A percentile compares a stretch with the other conserved stretches of the same genome.
Evolutionary conservation across 2,888 invertebrate genomes (phyloP).

Genomic region (Notodonta ziczac): DNA sequence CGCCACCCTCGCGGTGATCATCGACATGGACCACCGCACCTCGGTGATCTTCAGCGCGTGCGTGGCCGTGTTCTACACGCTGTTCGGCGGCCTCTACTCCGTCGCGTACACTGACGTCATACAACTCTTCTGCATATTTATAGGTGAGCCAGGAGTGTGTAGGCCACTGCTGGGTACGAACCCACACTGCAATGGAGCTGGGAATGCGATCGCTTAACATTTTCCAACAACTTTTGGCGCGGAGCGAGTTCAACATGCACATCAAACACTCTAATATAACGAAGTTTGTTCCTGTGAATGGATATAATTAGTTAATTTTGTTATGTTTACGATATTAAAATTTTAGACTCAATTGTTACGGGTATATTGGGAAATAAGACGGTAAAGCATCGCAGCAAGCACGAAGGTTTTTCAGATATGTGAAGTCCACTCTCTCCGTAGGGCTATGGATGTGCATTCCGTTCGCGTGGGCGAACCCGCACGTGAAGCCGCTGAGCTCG

Average conservation of each 20-base stretch:
- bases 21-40: constrained; percentile 96
- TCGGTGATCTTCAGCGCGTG: constrained; percentile 98
- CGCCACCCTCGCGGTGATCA: constrained; percentile 97
- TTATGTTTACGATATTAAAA: too few species aligned
- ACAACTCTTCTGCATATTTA: constrained; percentile 98
- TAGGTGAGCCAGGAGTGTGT: constrained; percentile 57
- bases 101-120: constrained; percentile 99
- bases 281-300: too few species aligned
- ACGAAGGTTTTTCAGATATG: too few species aligned
- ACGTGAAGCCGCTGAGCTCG: constrained; percentile 92
- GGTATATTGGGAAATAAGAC: too few species aligned
- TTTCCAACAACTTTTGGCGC: too few species aligned
- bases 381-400: too few species aligned
- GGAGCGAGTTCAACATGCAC: too few species aligned
- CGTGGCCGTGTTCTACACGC: constrained; percentile 98
- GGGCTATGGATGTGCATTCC: constrained; percentile 99
- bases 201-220: too few species aligned
- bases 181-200: too few species aligned
- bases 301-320: too few species aligned
- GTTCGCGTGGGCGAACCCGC: constrained; percentile 95
- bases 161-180: not conserved
- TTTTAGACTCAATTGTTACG: too few species aligned
- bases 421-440: constrained; percentile 7
- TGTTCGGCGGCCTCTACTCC: constrained; percentile 98
- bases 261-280: too few species aligned